phyloP scores from a whole-genome alignment of 2,113 vertebrate genomes.

The Gymnobelideus leadbeateri region DNA sequence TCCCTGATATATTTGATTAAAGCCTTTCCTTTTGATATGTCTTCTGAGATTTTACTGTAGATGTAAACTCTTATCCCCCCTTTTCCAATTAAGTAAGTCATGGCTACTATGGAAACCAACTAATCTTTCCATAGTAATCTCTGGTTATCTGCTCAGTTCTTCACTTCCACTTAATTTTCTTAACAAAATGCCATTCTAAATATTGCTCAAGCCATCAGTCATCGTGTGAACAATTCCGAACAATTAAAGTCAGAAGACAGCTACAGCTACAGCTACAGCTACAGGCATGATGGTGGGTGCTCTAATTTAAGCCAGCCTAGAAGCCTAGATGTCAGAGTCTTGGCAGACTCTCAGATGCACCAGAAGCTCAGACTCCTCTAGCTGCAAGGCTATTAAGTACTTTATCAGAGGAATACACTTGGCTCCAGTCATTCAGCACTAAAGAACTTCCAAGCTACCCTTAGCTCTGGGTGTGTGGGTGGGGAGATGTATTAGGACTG shows the following conservation, averaged over 20 bases:
- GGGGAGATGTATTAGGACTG: neutral
- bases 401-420: neutral
- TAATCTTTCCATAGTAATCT: neutral
- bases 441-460: neutral
- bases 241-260: neutral
- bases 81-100: slow-evolving; percentile 38
- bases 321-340: neutral
- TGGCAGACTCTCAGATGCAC: rapidly evolving
- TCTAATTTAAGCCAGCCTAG: neutral
- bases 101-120: slow-evolving; percentile 32
- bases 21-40: neutral
- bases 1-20: neutral
- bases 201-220: neutral
- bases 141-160: neutral
- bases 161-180: slow-evolving; percentile 27
- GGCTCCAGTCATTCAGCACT: neutral
- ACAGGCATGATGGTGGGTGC: neutral
- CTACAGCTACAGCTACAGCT: rapidly evolving
- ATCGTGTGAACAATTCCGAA: rapidly evolving
- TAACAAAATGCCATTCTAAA: slow-evolving; percentile 4
- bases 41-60: slow-evolving; percentile 10
- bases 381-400: neutral
- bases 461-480: neutral
- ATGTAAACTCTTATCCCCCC: slow-evolving; percentile 9
- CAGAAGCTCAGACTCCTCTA: neutral